Evolutionary conservation across 2,797 vertebrate species (phyloP), one percentile per base, ranked within the genome.

Genomic region (Enteromius trimaculatus): DNA sequence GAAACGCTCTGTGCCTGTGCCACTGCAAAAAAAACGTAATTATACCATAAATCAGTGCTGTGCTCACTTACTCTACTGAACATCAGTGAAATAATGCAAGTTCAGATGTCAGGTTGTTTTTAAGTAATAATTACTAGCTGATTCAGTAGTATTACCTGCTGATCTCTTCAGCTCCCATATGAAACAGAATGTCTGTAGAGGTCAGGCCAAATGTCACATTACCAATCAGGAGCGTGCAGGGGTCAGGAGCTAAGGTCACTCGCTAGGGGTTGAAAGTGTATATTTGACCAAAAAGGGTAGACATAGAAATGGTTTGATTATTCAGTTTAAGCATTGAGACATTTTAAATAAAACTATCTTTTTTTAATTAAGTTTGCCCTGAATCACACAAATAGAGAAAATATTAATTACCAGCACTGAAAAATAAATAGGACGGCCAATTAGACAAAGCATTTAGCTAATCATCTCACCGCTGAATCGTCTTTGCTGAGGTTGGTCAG

Each of bases 141-240:
- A 19, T 55, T 55, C 1, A 44, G 13, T 86, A 31, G 86, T 21
- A 10, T 88, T 90, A 98, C 97, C 95, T 94, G 92, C 96, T 97
- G 91, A 98, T 98, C 93, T 97, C 97, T 88, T 99, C 97, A 0
- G 96, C 94, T 0, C 96, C 94, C 95, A 99, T 96, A 91, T 98
- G 96, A 87, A 99, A 95, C 17, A 99, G 90, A 37, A 99, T 93
- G 82, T 99, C 98, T 0, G 96, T 97, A 86, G 98, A 98, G 0
- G 96, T 98, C 88, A 98, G 62, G 74, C 96, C 97, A 1, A 98
- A 86, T 9, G 96, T 90, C 65, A 97, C 93, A 0, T 96, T 95
- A 0, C 95, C 94, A 14, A 99, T 84, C 42, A 96, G 93, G 64
- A 99, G 91, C 10, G 94, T 98, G 92, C 96, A 98, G 87, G 98